Evolutionary conservation across 2,797 vertebrate genomes (phyloP).

Genomic region (Loris lydekkerianus): DNA sequence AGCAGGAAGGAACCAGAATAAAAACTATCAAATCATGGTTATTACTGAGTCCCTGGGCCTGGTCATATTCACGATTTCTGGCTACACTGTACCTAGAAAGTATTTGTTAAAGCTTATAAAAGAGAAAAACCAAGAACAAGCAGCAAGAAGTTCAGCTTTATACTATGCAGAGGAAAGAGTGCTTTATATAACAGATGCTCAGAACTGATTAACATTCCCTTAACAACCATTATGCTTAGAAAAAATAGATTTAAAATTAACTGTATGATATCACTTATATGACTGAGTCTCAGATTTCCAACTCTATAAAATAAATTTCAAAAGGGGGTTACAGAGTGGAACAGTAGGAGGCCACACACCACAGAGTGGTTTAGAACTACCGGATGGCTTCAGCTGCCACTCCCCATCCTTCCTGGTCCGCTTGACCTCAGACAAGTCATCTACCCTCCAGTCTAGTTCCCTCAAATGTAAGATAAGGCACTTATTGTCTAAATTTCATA

Average conservation of each 20-base stretch:
- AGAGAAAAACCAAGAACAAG: background rate
- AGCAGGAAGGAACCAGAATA: background rate
- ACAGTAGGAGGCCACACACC: background rate
- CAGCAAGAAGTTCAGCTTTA: background rate
- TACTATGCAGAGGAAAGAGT: background rate
- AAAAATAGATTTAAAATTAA: constrained; percentile 52
- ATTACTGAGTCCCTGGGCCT: background rate
- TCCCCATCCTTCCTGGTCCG: background rate
- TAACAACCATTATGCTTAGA: background rate
- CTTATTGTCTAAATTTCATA: background rate
- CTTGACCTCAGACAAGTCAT: background rate
- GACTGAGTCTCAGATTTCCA: background rate
- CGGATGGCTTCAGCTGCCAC: background rate
- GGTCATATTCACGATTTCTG: background rate
- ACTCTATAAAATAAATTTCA: background rate
- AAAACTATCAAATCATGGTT: background rate
- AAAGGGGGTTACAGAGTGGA: background rate
- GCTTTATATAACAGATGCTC: background rate
- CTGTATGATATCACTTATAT: background rate
- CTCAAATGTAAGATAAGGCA: background rate
- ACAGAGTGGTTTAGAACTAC: background rate
- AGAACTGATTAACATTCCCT: constrained; percentile 13
- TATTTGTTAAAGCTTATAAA: background rate
- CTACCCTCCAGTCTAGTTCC: background rate
- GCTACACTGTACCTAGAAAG: background rate